These are phyloP conservation scores for Argyrosomus regius DNA, from an alignment of 2,797 vertebrate species.

Conservation along the genomic window DNA sequence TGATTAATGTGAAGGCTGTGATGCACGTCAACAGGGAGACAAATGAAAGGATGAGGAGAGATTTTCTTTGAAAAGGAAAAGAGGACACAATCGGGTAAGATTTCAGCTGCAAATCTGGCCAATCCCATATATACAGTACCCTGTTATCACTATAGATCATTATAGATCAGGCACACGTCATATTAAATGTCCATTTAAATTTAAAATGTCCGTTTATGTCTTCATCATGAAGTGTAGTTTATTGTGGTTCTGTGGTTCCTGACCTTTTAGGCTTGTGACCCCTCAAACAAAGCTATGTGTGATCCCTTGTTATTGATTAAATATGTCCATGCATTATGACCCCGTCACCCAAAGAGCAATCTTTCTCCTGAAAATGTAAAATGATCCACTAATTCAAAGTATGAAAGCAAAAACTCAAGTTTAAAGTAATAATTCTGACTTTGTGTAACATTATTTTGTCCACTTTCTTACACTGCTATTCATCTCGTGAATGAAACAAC, in stretches of 20 bases:
- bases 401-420: neutral
- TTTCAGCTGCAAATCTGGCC: constrained; percentile 36
- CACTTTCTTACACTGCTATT: neutral
- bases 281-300: neutral
- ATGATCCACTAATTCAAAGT: neutral
- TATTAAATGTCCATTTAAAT: neutral
- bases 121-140: neutral
- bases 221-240: too few relatives aligned
- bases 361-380: neutral
- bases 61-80: constrained; percentile 56
- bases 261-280: neutral
- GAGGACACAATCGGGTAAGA: constrained; percentile 25
- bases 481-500: neutral
- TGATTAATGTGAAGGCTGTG: constrained; percentile 89
- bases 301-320: neutral
- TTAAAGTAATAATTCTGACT: neutral
- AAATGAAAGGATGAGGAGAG: constrained; percentile 72
- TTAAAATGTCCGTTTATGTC: neutral
- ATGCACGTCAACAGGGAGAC: constrained; percentile 81
- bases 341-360: neutral
- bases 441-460: neutral
- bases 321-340: neutral
- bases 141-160: neutral
- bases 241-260: neutral
- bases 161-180: neutral